phyloP scores from a whole-genome alignment of 2,113 vertebrate species.

The Colossoma macropomum region DNA sequence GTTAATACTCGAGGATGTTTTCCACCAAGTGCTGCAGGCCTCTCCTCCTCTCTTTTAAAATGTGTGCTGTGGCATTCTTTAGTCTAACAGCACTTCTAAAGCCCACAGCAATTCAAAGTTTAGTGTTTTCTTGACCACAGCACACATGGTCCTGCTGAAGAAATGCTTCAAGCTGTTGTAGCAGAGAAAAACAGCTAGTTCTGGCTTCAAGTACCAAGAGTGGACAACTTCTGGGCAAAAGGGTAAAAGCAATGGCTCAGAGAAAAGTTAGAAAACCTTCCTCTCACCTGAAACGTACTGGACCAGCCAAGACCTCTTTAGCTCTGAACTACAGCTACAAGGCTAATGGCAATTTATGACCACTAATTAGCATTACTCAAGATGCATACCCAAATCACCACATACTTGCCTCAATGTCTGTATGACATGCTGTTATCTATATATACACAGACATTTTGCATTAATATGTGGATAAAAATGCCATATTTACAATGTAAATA shows the following conservation, averaged over 20 bases:
- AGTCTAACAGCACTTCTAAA: not conserved
- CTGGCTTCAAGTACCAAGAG: not conserved
- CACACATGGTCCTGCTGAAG: not conserved
- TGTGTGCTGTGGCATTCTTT: not conserved
- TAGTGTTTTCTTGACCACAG: not conserved
- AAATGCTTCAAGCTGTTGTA: not conserved
- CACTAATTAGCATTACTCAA: not conserved
- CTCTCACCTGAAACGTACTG: not conserved
- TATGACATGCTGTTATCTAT: too few relatives aligned
- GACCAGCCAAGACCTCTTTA: not conserved
- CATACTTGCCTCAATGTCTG: not conserved
- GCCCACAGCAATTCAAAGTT: not conserved
- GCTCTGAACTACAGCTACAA: not conserved
- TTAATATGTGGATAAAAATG: too few relatives aligned
- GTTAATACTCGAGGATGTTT: not conserved
- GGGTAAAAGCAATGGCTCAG: not conserved
- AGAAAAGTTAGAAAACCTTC: not conserved
- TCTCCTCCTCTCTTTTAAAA: not conserved
- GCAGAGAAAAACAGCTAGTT: not conserved
- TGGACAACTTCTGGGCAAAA: not conserved
- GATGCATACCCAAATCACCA: not conserved
- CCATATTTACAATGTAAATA: too few relatives aligned
- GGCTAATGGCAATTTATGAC: not conserved
- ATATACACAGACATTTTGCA: too few relatives aligned
- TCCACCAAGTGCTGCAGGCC: constrained; percentile 12